Evolutionary conservation across 1,140 invertebrate species (phyloP), one percentile per base, ranked within the genome.

Genomic region (Macrobrachium rosenbergii): DNA sequence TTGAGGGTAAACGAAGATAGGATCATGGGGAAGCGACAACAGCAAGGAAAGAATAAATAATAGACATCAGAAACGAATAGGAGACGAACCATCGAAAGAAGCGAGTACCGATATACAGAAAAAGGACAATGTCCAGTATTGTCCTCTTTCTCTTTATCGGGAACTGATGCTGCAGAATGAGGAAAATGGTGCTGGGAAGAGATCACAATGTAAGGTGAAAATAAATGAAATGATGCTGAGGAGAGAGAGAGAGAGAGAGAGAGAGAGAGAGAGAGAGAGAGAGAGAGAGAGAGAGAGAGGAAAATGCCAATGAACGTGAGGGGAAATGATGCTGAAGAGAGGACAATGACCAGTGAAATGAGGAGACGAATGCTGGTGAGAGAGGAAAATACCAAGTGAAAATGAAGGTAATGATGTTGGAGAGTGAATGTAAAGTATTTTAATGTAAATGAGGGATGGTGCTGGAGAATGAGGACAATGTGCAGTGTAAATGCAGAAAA

Each of bases 211-310:
- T 59, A 21, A 23, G 76, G 60, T 19, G 52, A 78, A n/a, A 58
- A 78, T 17, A 58, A 60, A 45, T 52, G 43, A 60, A 28, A 21
- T 21, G 10, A 12, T 21, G 21, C 14, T 52, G 58, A 45, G 14
- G 14, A 19, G 28, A 60, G 62, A 60, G 77, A 62, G 19, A 63
- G 59, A 17, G 16, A 28, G n/a, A 62, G 52, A 28, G 60, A 60
- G 59, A 79, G 77, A 60, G 62, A 60, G 77, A 62, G 45, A 79
- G 77, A 28, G 16, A 28, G n/a, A 62, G 52, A 28, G 60, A 60
- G 59, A 79, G 45, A 28, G 62, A 28, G 43, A 60, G 62, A 16
- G 59, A 79, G 58, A 60, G 62, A 45, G 77, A 62, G 23, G 58
- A 19, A 60, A 52, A 58, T 45, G 59, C 8, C 17, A 14, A 23